Evolutionary conservation across 2,797 vertebrate species (phyloP), one percentile per base, ranked within the genome.

Genomic region (Bucorvus abyssinicus): DNA sequence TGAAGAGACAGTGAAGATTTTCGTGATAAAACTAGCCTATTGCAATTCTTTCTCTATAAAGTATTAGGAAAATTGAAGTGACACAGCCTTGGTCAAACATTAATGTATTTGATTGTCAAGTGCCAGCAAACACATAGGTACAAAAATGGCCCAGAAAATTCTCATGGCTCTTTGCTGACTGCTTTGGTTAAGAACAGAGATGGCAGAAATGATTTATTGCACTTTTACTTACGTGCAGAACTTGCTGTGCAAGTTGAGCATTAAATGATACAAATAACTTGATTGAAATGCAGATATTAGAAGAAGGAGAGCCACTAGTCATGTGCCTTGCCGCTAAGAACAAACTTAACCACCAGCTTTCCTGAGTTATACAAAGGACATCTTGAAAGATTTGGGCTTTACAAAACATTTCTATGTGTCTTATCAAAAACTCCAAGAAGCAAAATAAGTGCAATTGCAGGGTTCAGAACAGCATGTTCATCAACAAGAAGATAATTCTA

Each of bases 351-450:
- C 74, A 55, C 61, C 32, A 61, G 49, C 67, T 68, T 69, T 24
- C 34, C 29, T 56, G 42, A 56, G 3, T 59, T 59, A 59, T 15
- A 53, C 0, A 20, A 87, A 90, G 57, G 42, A 50, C n/a, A 22
- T 61, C 26, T 5, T 69, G 63, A 65, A 90, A 87, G 49, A 75
- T 78, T 59, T 47, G 56, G 57, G 19, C 5, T 67, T 90, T 85
- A 21, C 89, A 78, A 82, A 97, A 94, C 26, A 6, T 56, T 69
- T 77, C 23, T 26, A 5, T 21, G 3, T 94, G 84, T 94, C 95
- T 95, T 94, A 96, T 96, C 75, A 61, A 77, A 81, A 84, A 8
- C 42, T 42, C 56, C 29, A 74, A 68, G 57, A 86, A 93, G 78
- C 63, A 79, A 93, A 95, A 23, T 23, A 64, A 83, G n/a, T 56